These are phyloP conservation scores for Solea senegalensis DNA, from an alignment of 2,113 vertebrate genomes.

Conservation along the genomic window DNA sequence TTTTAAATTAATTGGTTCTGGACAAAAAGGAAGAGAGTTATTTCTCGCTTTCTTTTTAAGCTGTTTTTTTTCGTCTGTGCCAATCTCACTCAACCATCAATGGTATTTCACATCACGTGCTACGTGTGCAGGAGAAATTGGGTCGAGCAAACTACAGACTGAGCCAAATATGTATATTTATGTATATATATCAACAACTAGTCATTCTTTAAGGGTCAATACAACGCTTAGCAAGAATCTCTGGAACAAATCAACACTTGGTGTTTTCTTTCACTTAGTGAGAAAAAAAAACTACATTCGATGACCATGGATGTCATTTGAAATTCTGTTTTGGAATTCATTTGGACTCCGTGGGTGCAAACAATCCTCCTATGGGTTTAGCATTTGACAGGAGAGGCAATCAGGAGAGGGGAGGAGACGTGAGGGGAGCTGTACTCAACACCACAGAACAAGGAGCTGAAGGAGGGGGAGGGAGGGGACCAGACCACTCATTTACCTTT, in stretches of 20 bases:
- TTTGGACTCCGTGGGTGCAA: slow-evolving; percentile 73
- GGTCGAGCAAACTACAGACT: slow-evolving; percentile 71
- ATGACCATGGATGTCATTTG: slow-evolving; percentile 54
- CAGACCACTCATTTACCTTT: slow-evolving; percentile 98
- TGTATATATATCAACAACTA: slow-evolving; percentile 44
- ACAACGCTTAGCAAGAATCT: slow-evolving; percentile 45
- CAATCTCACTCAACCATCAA: slow-evolving; percentile 81
- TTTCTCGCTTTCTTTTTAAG: slow-evolving; percentile 41
- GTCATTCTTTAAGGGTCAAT: slow-evolving; percentile 52
- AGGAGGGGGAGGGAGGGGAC: slow-evolving; percentile 81
- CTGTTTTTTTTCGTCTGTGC: slow-evolving; percentile 29
- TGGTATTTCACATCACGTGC: slow-evolving; percentile 75
- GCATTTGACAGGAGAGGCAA: slow-evolving; percentile 72
- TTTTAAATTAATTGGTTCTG: slow-evolving; percentile 60
- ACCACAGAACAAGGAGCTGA: slow-evolving; percentile 78
- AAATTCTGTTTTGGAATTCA: slow-evolving; percentile 61
- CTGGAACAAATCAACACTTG: slow-evolving; percentile 63
- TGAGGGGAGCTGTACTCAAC: slow-evolving; percentile 75
- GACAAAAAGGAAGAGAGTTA: slow-evolving; percentile 37
- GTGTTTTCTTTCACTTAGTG: slow-evolving; percentile 57
- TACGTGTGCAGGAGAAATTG: slow-evolving; percentile 68
- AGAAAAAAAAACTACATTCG: slow-evolving; percentile 41
- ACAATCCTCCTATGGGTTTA: slow-evolving; percentile 74
- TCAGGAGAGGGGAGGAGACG: slow-evolving; percentile 54
- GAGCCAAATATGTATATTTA: slow-evolving; percentile 55